Evolutionary conservation across 1,140 invertebrate species (phyloP).

Genomic region (Neodiprion lecontei): DNA sequence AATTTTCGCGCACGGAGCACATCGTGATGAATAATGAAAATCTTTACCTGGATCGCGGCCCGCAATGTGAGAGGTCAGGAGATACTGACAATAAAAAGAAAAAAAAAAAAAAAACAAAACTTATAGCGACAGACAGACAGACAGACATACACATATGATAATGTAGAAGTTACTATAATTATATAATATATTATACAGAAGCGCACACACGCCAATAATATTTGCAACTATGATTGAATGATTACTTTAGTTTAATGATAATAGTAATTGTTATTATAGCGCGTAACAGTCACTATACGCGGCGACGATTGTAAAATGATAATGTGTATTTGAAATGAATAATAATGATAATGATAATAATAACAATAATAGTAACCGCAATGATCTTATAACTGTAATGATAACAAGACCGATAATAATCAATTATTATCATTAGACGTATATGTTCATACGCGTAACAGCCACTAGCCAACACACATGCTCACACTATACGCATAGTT

Average conservation of each 20-base stretch:
- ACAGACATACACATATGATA: background rate
- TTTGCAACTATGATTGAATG: background rate
- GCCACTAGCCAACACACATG: slow-evolving; percentile 42
- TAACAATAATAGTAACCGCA: slow-evolving; percentile 25
- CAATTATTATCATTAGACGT: slow-evolving; percentile 29
- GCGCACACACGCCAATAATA: background rate
- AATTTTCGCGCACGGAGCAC: too few species aligned
- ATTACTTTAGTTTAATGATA: background rate
- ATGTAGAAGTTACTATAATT: background rate
- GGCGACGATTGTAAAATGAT: background rate
- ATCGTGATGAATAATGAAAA: background rate
- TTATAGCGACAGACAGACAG: background rate
- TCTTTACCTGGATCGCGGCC: background rate
- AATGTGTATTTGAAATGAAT: too few species aligned
- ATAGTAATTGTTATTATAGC: background rate
- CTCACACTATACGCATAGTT: slow-evolving; percentile 56
- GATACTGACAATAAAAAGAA: background rate
- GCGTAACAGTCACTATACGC: background rate
- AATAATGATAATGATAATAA: background rate
- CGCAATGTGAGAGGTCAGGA: background rate
- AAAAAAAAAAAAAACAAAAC: background rate
- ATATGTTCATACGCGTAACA: slow-evolving; percentile 12
- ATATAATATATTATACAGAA: background rate
- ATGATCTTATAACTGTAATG: slow-evolving; percentile 3
- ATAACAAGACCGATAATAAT: slow-evolving; percentile 26